Evolutionary conservation across 1,140 invertebrate species (phyloP).

Genomic region (Brachionus calyciflorus): DNA sequence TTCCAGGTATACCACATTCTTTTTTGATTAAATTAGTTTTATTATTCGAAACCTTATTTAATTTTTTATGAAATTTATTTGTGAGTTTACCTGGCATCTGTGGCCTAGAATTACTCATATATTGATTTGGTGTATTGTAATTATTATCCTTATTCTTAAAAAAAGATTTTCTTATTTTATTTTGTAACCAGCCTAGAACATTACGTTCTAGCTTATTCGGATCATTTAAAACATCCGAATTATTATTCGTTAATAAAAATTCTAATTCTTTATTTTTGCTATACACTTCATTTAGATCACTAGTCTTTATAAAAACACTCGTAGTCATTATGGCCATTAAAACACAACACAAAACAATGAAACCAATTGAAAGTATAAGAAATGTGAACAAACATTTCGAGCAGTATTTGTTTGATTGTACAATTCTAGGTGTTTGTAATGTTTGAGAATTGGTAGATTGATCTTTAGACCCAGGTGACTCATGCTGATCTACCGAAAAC

Average conservation of each 20-base stretch:
- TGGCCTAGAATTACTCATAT: not conserved
- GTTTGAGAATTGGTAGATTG: not conserved
- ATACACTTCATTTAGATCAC: not conserved
- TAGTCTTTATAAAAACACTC: not conserved
- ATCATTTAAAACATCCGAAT: not conserved
- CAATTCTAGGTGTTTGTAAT: not conserved
- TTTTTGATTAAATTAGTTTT: too few species aligned
- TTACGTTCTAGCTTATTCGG: slow-evolving; percentile 14
- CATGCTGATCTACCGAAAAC: slow-evolving; percentile 2
- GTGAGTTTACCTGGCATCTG: too few species aligned
- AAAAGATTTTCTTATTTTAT: slow-evolving; percentile 12
- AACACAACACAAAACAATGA: not conserved
- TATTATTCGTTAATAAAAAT: not conserved
- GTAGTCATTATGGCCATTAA: slow-evolving; percentile 30
- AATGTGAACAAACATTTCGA: not conserved
- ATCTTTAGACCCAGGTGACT: not conserved
- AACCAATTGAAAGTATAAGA: not conserved
- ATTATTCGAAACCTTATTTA: too few species aligned
- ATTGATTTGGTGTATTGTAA: not conserved
- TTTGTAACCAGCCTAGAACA: slow-evolving; percentile 26
- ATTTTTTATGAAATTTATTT: too few species aligned
- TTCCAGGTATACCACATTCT: slow-evolving; percentile 18
- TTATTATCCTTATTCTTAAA: not conserved
- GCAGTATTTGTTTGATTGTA: too few species aligned
- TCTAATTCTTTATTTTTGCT: slow-evolving; percentile 12